phyloP scores from a whole-genome alignment of 2,888 invertebrate species.

The Oligia strigilis region DNA sequence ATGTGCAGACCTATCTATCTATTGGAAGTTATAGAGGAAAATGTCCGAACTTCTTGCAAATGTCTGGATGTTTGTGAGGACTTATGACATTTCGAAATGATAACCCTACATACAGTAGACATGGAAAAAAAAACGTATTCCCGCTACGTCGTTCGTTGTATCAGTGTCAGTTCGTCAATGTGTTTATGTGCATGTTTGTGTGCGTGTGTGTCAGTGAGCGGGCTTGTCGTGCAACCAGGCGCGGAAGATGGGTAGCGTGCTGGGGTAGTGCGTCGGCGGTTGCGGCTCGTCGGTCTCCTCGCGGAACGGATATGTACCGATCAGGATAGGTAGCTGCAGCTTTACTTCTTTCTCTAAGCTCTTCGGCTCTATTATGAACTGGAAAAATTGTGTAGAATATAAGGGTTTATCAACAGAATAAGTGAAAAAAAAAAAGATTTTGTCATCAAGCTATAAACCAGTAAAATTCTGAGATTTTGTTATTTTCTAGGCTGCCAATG shows the following conservation, averaged over 20 bases:
- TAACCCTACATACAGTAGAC: not conserved
- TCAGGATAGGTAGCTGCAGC: slow-evolving; percentile 96
- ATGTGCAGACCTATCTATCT: not conserved
- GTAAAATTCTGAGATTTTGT: not conserved
- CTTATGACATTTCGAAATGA: not conserved
- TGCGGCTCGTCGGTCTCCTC: slow-evolving; percentile 93
- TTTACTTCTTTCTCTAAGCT: slow-evolving; percentile 97
- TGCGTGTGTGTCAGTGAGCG: slow-evolving; percentile 72
- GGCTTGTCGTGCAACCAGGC: slow-evolving; percentile 95
- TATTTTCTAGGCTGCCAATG: not conserved
- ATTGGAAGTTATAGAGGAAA: not conserved
- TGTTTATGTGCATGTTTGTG: not conserved
- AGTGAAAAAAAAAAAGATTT: not conserved
- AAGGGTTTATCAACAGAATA: not conserved
- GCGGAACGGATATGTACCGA: slow-evolving; percentile 97
- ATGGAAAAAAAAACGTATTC: not conserved
- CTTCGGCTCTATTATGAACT: slow-evolving; percentile 98
- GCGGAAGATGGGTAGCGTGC: slow-evolving; percentile 96
- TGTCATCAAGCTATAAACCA: not conserved
- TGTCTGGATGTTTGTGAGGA: not conserved
- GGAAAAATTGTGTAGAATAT: slow-evolving; percentile 5
- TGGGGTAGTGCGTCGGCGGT: slow-evolving; percentile 96
- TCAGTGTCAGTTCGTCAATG: slow-evolving; percentile 12
- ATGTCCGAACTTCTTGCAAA: not conserved
- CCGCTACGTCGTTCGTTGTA: not conserved